Conservation (phyloP, 2,113 vertebrate species). For the Phrynocephalus versicolor region DNA sequence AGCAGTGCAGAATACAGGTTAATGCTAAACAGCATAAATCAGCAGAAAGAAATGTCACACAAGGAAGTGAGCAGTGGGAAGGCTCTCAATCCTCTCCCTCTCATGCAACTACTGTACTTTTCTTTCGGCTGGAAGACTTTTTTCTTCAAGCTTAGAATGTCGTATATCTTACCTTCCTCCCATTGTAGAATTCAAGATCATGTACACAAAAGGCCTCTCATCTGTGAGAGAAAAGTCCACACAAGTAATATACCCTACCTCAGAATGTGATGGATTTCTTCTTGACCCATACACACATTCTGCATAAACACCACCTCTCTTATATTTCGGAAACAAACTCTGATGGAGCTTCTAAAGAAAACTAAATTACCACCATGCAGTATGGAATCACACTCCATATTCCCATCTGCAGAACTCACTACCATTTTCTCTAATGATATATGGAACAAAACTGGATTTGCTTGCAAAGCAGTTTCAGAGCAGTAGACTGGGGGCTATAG, state of each 20-base stretch:
- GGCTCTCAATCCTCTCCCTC: not conserved
- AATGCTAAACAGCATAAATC: not conserved
- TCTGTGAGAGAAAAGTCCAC: not conserved
- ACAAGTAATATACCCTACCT: not conserved
- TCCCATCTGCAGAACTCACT: not conserved
- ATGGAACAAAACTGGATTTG: slow-evolving; percentile 37
- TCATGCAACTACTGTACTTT: not conserved
- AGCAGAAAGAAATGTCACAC: not conserved
- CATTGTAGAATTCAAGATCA: not conserved
- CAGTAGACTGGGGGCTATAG: slow-evolving; percentile 24
- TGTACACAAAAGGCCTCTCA: too few relatives aligned
- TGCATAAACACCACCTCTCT: not conserved
- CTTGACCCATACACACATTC: slow-evolving; percentile 13
- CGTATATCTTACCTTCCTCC: not conserved
- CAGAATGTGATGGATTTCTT: slow-evolving; percentile 1
- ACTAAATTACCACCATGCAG: slow-evolving; percentile 54
- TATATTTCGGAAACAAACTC: slow-evolving; percentile 34
- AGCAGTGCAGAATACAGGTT: not conserved
- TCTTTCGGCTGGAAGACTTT: too few relatives aligned
- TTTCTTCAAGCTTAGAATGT: too few relatives aligned
- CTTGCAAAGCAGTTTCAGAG: slow-evolving; percentile 10
- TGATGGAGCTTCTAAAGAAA: slow-evolving; percentile 22
- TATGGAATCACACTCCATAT: slow-evolving; percentile 51
- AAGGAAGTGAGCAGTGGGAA: not conserved
- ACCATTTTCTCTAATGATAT: slow-evolving; percentile 21